Percentiles rank a stretch among this genome's conserved stretches.
These are phyloP conservation scores for Anarhynchus alexandrinus DNA, from an alignment of 2,113 vertebrate species.

Conservation along the genomic window DNA sequence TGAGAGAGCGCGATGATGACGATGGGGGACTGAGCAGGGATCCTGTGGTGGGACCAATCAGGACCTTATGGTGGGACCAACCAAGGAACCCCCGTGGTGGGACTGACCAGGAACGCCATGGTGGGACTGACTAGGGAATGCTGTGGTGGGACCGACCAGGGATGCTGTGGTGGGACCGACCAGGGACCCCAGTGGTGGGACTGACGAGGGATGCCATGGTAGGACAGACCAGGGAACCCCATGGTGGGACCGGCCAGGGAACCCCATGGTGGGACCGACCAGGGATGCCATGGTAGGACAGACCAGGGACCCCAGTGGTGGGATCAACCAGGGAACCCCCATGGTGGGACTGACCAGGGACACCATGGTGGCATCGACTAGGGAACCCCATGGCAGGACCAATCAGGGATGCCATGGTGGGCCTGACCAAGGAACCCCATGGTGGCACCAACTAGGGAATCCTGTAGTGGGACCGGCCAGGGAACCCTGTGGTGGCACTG, in stretches of 20 bases:
- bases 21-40: neutral
- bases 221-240: neutral
- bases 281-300: fast-evolving
- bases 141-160: neutral
- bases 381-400: neutral
- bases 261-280: neutral
- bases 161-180: fast-evolving
- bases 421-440: neutral
- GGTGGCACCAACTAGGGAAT: neutral
- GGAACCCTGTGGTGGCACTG: too few species aligned
- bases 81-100: neutral
- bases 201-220: too few species aligned
- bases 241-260: neutral
- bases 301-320: neutral
- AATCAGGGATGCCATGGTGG: too few species aligned
- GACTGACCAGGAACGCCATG: neutral
- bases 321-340: neutral
- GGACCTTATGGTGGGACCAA: neutral
- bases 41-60: neutral
- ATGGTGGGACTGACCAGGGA: neutral
- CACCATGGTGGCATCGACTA: too few species aligned
- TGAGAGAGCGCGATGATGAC: neutral
- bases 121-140: too few species aligned
- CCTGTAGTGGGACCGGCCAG: fast-evolving
- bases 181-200: neutral